Base-by-base conservation (phyloP, 2,113 vertebrate species). In the Symphodus melops region DNA sequence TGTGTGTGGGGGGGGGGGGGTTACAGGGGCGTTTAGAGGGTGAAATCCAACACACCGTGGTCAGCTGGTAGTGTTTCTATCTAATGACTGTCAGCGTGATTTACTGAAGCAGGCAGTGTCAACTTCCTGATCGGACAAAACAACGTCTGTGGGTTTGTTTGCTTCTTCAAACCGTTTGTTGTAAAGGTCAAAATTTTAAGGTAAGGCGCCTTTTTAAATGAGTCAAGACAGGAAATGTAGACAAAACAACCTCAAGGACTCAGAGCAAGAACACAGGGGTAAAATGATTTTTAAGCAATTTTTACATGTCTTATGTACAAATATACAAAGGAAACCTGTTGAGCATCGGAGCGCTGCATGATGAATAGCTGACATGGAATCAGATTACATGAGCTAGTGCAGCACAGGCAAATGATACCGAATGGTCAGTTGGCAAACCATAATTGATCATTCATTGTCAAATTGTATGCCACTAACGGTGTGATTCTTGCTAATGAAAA, bases 91-190 rank as follows among this genome's bases (percentile, higher is more conserved):
- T 79, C 63, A 60, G 70, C 0, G 9, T 79, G 81, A 83, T 82
- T 82, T 84, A 84, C 36, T 5, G 56, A 5, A 52, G 41, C 4
- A 14, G 51, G 20, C 42, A 0, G 10, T 17, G 44, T 14, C 54
- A 0, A 57, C 72, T 79, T 88, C 83, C 83, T 68, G 60, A 49
- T 57, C n/a, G 2, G 14, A 71, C 72, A 71, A 36, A 70, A 72
- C 49, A 12, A 16, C 28, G 5, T 71, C 65, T 78, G 49, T 12
- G 19, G 3, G 4, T 68, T 62, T 49, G 3, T 77, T 68, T 77
- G 20, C 33, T 68, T 64, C 63, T 36, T 13, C 33, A 44, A 3
- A 19, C 19, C 9, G 55, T 59, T 48, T 14, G 41, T 57, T 37
- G 49, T 62, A 74, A 75, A 79, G 3, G 65, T 65, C 75, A 12